Conservation (phyloP, 2,797 vertebrate genomes). For the Bradypodion ventrale region DNA sequence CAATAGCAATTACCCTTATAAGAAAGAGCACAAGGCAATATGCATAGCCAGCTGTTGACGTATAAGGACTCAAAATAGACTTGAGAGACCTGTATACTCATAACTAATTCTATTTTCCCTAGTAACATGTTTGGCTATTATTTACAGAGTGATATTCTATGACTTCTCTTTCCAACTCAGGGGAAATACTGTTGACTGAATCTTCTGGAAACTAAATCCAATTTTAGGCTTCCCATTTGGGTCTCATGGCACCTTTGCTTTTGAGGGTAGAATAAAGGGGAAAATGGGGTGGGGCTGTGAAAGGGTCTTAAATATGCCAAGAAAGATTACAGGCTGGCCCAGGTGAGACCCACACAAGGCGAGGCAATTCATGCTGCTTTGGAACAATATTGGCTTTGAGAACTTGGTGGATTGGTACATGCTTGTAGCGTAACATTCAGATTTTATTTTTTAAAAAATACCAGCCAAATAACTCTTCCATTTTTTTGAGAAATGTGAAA, state of each 20-base stretch:
- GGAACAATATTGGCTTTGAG: too few species aligned
- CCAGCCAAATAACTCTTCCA: neutral
- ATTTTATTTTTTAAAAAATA: too few species aligned
- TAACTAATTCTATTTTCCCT: too few species aligned
- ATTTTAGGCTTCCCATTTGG: too few species aligned
- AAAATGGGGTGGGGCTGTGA: neutral
- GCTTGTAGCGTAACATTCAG: too few species aligned
- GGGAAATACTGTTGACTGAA: neutral
- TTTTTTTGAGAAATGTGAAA: neutral
- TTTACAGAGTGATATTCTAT: neutral
- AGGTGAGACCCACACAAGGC: neutral
- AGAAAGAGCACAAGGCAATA: neutral
- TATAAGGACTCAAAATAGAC: neutral
- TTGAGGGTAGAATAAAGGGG: too few species aligned
- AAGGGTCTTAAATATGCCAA: too few species aligned
- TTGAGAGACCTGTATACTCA: too few species aligned
- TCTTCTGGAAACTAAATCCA: neutral
- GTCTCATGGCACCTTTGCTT: too few species aligned
- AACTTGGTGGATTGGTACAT: too few species aligned
- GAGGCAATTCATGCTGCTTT: neutral
- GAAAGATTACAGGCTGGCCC: neutral
- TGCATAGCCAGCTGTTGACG: neutral
- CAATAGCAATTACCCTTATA: too few species aligned
- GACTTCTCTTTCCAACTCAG: neutral
- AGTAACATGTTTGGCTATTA: too few species aligned